phyloP scores from a whole-genome alignment of 2,797 vertebrate species.

The Luscinia megarhynchos region DNA sequence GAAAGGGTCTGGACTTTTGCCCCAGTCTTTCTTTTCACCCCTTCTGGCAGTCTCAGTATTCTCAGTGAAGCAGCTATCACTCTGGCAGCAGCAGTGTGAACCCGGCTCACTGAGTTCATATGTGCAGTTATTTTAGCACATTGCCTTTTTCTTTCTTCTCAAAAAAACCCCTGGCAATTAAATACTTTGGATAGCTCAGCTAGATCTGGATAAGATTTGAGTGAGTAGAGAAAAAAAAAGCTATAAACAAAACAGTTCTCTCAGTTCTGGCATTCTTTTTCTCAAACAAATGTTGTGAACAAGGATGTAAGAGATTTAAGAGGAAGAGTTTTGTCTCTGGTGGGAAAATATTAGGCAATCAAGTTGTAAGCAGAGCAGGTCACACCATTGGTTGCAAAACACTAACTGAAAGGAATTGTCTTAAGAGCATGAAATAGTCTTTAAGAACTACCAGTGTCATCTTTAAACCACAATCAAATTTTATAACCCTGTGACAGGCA shows the following conservation, averaged over 20 bases:
- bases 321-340: slow-evolving; percentile 33
- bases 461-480: background rate
- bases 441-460: background rate
- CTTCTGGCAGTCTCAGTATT: background rate
- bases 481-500: background rate
- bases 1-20: background rate
- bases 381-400: slow-evolving; percentile 33
- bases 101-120: slow-evolving; percentile 24
- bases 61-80: slow-evolving; percentile 21
- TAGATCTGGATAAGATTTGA: background rate
- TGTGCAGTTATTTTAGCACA: slow-evolving; percentile 14
- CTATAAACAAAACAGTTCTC: background rate
- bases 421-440: background rate
- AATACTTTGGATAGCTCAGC: slow-evolving; percentile 16
- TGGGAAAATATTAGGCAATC: slow-evolving; percentile 48
- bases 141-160: slow-evolving; percentile 5
- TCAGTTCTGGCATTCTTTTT: background rate
- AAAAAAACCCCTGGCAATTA: background rate
- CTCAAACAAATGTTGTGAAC: background rate
- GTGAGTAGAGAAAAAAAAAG: background rate
- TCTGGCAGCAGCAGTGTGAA: slow-evolving; percentile 13
- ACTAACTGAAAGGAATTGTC: slow-evolving; percentile 36
- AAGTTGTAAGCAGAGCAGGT: background rate
- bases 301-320: background rate
- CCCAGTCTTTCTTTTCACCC: background rate